Evolutionary conservation across 2,797 vertebrate species (phyloP), one percentile per base, ranked within the genome.

Genomic region (Sciaenops ocellatus): DNA sequence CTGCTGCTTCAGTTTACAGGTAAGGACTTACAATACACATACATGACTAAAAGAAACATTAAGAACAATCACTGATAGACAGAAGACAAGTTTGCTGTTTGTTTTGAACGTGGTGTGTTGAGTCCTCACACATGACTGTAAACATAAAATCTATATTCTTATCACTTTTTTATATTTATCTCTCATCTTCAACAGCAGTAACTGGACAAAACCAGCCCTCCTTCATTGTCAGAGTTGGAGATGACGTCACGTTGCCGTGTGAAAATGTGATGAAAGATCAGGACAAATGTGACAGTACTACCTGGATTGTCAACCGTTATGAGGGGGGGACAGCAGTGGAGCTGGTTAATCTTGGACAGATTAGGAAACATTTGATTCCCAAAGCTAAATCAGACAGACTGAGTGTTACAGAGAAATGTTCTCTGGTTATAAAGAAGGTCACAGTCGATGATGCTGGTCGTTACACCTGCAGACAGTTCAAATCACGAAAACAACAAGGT

Each of bases 181-280:
- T 41, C 15, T 61, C 3, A 0, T 76, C 5, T 46, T 57, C 38
- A n/a, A 10, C 17, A 22, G 55, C 38, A 12, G 42, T 3, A 13
- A 9, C 30, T 2, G 4, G 0, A 70, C 8, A n/a, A 1, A 1
- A 0, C 0, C 0, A 0, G 0, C 5, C 0, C 11, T 28, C 1
- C 15, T 0, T 47, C 57, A 30, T 1, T 11, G 73, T 73, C 59
- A 61, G 42, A 73, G 22, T 0, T 13, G 79, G 76, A 82, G 56
- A 20, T 28, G 30, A 67, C 0, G 63, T 15, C 18, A 57, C 59
- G 24, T 24, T 86, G 38, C 42, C 70, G 4, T 84, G 71, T 81
- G 0, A 1, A 3, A 34, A 0, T 17, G 30, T 12, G 59, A 46
- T 0, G 1, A 7, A 22, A 0, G 3, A 1, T 60, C 41, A 30